These are phyloP conservation scores for Hycleus phaleratus DNA, from an alignment of 1,140 invertebrate species.

Conservation along the genomic window DNA sequence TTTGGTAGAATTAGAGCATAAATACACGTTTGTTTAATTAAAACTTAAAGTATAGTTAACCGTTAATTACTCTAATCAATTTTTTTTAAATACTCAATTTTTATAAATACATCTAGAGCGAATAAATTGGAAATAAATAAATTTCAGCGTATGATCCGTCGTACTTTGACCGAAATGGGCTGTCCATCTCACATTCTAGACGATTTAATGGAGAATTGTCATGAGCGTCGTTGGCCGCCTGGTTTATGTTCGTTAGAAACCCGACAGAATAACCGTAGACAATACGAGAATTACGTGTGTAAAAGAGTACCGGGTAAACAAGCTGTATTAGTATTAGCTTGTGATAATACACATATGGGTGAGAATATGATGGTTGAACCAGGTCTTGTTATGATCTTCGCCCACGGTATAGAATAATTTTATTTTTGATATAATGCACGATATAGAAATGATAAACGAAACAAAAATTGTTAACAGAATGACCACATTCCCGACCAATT, in stretches of 20 bases:
- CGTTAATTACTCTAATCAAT: too few relatives aligned
- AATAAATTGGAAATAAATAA: neutral
- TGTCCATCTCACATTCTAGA: slow-evolving; percentile 89
- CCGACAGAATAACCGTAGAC: slow-evolving; percentile 80
- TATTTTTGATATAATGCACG: slow-evolving; percentile 21
- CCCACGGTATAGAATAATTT: slow-evolving; percentile 85
- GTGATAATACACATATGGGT: slow-evolving; percentile 90
- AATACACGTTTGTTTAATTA: too few relatives aligned
- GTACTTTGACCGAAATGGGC: slow-evolving; percentile 83
- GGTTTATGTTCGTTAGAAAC: slow-evolving; percentile 90
- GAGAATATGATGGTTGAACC: slow-evolving; percentile 94
- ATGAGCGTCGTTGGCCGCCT: slow-evolving; percentile 89
- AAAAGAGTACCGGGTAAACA: slow-evolving; percentile 91
- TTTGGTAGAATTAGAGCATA: too few relatives aligned
- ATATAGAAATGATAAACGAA: slow-evolving; percentile 11
- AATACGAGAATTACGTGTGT: slow-evolving; percentile 91
- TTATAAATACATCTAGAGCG: neutral
- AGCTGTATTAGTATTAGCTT: slow-evolving; percentile 88
- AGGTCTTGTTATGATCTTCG: slow-evolving; percentile 98
- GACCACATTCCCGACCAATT: too few relatives aligned
- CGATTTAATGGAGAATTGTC: slow-evolving; percentile 94
- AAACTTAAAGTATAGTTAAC: too few relatives aligned
- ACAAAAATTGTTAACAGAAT: too few relatives aligned
- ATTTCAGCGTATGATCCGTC: slow-evolving; percentile 82
- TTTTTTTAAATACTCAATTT: neutral